Percentiles rank a stretch among this genome's conserved stretches.
phyloP scores from a whole-genome alignment of 1,140 invertebrate species.

The Pissodes strobi region DNA sequence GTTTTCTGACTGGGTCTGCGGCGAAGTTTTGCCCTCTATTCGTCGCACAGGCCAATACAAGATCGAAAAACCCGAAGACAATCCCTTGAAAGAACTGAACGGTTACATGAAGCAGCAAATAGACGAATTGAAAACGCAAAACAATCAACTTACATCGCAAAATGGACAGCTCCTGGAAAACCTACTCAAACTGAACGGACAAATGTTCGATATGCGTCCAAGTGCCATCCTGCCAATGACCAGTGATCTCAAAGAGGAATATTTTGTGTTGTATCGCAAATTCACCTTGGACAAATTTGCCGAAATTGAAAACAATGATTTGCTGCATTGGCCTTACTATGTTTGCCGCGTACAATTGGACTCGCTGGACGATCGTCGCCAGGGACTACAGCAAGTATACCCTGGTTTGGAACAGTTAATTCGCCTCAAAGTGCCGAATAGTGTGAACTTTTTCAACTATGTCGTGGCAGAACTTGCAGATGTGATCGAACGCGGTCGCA shows the following conservation, averaged over 20 bases:
- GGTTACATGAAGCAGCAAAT: neutral
- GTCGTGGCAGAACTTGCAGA: neutral
- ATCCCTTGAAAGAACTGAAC: neutral
- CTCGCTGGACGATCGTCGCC: neutral
- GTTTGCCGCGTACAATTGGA: neutral
- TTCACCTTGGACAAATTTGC: neutral
- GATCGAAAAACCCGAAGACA: neutral
- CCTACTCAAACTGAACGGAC: neutral
- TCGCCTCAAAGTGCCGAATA: neutral
- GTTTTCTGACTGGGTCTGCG: neutral
- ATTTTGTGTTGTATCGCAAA: neutral
- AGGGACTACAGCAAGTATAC: neutral
- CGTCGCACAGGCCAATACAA: neutral
- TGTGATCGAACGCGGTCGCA: neutral
- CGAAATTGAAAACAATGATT: neutral
- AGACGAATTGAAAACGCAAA: neutral
- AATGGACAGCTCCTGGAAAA: neutral
- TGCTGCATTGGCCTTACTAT: neutral
- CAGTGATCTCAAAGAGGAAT: neutral
- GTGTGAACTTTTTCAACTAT: neutral
- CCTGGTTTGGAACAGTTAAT: neutral
- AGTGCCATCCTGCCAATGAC: neutral
- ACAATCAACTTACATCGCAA: neutral
- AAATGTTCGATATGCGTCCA: neutral
- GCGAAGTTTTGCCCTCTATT: neutral